phyloP scores from a whole-genome alignment of 2,888 invertebrate species.

The Terebella lapidaria region DNA sequence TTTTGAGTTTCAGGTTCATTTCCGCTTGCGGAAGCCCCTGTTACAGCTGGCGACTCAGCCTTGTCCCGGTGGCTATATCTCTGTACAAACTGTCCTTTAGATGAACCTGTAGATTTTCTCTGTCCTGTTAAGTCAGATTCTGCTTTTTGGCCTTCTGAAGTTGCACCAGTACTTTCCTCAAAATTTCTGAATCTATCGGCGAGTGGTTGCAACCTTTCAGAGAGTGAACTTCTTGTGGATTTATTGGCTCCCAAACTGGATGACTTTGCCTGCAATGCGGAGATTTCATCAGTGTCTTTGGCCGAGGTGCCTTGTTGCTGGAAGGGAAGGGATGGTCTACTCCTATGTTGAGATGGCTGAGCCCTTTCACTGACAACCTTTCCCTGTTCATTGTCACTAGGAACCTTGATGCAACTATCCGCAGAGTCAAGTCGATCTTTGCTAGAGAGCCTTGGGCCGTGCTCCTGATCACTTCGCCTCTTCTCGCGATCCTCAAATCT shows the following conservation, averaged over 20 bases:
- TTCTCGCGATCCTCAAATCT: background rate
- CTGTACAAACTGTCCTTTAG: background rate
- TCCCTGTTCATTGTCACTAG: no score
- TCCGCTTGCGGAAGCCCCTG: background rate
- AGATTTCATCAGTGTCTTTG: background rate
- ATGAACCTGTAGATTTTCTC: no score
- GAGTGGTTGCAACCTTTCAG: background rate
- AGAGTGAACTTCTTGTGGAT: background rate
- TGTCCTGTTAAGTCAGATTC: no score
- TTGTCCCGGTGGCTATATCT: background rate
- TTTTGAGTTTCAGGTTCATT: no score
- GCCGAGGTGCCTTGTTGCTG: no score
- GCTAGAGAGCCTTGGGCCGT: no score
- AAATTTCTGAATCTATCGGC: background rate
- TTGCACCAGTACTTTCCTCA: background rate
- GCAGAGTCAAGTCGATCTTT: no score
- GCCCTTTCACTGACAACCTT: no score
- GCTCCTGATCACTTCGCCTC: background rate
- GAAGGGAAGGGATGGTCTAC: no score
- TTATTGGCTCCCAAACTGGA: background rate
- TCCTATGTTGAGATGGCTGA: no score
- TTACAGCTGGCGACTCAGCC: background rate
- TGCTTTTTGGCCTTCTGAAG: background rate
- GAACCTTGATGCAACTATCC: no score
- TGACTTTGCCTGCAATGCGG: background rate